phyloP scores from a whole-genome alignment of 2,888 invertebrate species.

The Linnaemya tessellans region DNA sequence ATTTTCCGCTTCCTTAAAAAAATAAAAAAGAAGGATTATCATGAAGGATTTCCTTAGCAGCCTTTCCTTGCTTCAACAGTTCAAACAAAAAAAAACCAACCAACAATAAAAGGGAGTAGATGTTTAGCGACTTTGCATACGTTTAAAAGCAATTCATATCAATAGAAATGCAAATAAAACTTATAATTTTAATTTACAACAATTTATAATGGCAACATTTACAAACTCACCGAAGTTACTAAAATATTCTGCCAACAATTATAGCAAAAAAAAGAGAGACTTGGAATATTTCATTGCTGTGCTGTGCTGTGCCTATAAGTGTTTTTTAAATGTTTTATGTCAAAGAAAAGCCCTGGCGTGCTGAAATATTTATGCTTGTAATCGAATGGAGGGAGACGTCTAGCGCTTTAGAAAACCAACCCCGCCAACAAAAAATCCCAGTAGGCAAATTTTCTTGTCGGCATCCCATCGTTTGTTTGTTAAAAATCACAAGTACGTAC shows the following conservation, averaged over 20 bases:
- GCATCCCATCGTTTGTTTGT: slow-evolving; percentile 60
- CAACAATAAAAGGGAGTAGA: background rate
- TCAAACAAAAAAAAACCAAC: background rate
- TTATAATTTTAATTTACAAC: slow-evolving; percentile 62
- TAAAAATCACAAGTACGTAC: slow-evolving; percentile 24
- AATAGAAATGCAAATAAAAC: slow-evolving; percentile 80
- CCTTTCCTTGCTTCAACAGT: background rate
- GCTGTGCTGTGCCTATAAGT: slow-evolving; percentile 49
- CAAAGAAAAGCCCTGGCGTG: slow-evolving; percentile 26
- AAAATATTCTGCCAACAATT: slow-evolving; percentile 32
- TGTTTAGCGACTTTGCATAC: slow-evolving; percentile 36
- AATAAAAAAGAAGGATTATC: slow-evolving; percentile 9
- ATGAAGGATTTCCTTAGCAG: slow-evolving; percentile 40
- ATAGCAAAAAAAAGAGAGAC: background rate
- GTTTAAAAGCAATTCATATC: slow-evolving; percentile 77
- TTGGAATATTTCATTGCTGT: background rate
- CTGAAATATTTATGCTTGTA: slow-evolving; percentile 2
- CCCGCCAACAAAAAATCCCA: background rate
- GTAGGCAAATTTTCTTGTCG: slow-evolving; percentile 56
- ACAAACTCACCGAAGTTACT: background rate
- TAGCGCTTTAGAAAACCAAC: background rate
- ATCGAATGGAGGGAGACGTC: slow-evolving; percentile 2
- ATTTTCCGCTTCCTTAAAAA: slow-evolving; percentile 16
- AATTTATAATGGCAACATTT: slow-evolving; percentile 55
- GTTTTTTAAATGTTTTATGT: slow-evolving; percentile 53